These are phyloP conservation scores for Plestiodon gilberti DNA, from an alignment of 2,113 vertebrate species.

Conservation along the genomic window DNA sequence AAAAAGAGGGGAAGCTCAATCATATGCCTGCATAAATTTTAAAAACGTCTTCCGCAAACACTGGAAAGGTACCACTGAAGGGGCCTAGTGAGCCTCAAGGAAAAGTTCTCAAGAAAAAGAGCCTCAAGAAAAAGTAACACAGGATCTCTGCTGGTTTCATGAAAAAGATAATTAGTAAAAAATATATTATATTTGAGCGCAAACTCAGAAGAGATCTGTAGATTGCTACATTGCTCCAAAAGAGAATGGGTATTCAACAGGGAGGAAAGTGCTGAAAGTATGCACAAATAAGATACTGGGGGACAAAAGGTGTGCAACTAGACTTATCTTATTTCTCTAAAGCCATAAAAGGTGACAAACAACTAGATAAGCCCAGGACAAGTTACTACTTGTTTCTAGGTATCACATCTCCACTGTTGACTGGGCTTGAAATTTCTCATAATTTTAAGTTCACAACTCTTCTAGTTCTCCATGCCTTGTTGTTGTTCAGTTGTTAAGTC, in stretches of 20 bases:
- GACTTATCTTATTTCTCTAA: neutral
- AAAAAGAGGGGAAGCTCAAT: too few species aligned
- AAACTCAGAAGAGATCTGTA: neutral
- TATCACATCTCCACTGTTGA: neutral
- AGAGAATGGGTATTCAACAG: neutral
- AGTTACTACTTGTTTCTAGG: neutral
- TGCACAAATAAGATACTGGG: conserved; percentile 52
- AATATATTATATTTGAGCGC: conserved; percentile 11
- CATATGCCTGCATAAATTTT: too few species aligned
- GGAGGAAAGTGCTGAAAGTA: conserved; percentile 41
- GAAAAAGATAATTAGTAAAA: conserved; percentile 44
- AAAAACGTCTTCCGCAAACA: too few species aligned
- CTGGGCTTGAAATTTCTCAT: neutral
- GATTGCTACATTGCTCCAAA: neutral
- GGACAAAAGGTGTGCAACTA: conserved; percentile 57
- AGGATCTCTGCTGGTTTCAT: neutral
- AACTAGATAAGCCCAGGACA: neutral
- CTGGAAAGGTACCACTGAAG: too few species aligned
- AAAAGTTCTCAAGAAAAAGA: too few species aligned
- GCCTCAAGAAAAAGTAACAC: neutral
- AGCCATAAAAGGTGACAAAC: conserved; percentile 15
- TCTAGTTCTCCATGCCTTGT: neutral
- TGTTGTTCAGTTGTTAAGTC: neutral
- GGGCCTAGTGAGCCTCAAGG: too few species aligned
- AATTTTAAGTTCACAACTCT: rapidly evolving